Percentiles rank a stretch among this genome's conserved stretches.
These are phyloP conservation scores for Tachystola acroxantha DNA, from an alignment of 2,888 invertebrate genomes.

Conservation along the genomic window DNA sequence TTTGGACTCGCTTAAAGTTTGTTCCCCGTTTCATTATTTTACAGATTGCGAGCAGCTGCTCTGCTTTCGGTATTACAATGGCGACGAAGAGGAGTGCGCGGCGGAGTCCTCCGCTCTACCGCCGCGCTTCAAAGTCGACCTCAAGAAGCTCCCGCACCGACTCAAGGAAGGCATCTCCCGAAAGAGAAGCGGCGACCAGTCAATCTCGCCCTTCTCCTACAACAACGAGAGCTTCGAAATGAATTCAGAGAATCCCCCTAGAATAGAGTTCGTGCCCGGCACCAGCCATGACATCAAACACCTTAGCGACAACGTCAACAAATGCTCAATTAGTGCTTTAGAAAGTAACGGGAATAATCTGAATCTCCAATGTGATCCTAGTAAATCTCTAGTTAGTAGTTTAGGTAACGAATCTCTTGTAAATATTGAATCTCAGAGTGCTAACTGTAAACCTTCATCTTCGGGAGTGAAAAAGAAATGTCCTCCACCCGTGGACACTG, in stretches of 20 bases:
- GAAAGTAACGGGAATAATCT: constrained; percentile 61
- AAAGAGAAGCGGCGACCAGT: constrained; percentile 65
- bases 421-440: constrained; percentile 68
- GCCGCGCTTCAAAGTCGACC: constrained; percentile 72
- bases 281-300: constrained; percentile 66
- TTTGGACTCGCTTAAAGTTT: not conserved
- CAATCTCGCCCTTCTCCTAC: constrained; percentile 65
- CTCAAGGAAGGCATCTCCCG: constrained; percentile 74
- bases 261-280: constrained; percentile 59
- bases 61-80: constrained; percentile 85
- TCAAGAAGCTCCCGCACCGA: constrained; percentile 76
- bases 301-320: constrained; percentile 71
- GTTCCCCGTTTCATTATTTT: constrained; percentile 28
- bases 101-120: constrained; percentile 78
- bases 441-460: constrained; percentile 55
- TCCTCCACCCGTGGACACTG: constrained; percentile 76
- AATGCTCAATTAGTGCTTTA: constrained; percentile 78
- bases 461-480: constrained; percentile 77
- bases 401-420: constrained; percentile 65
- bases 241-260: constrained; percentile 60
- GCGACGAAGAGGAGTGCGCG: constrained; percentile 80
- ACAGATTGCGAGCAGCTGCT: constrained; percentile 83
- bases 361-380: constrained; percentile 71
- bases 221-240: constrained; percentile 74
- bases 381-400: constrained; percentile 67